Conservation (phyloP, 1,140 invertebrate genomes). For the Lysiphlebus fabarum region DNA sequence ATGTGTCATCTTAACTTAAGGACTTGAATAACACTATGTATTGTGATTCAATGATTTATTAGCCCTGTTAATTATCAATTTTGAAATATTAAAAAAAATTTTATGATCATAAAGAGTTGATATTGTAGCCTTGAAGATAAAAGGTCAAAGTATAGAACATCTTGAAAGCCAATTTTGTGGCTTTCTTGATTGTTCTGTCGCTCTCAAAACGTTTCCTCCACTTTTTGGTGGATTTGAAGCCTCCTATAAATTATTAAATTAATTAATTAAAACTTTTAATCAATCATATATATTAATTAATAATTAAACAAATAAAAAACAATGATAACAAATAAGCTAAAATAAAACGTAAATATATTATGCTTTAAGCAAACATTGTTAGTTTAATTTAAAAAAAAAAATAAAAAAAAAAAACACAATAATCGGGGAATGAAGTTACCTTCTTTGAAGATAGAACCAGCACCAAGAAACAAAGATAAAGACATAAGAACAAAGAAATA, state of each 20-base stretch:
- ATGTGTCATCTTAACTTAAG: constrained; percentile 1
- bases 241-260: constrained; percentile 59
- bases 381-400: background rate
- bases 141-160: constrained; percentile 73
- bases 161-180: constrained; percentile 70
- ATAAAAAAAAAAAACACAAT: constrained; percentile 27
- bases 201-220: constrained; percentile 65
- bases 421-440: constrained; percentile 47
- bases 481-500: constrained; percentile 53
- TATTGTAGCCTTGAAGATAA: constrained; percentile 37
- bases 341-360: no score
- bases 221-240: constrained; percentile 77
- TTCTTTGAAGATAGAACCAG: constrained; percentile 54
- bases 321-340: no score
- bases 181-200: constrained; percentile 69
- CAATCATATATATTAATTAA: constrained; percentile 4
- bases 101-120: constrained; percentile 42
- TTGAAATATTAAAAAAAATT: constrained; percentile 46
- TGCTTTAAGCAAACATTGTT: no score
- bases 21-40: constrained; percentile 39
- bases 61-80: constrained; percentile 41
- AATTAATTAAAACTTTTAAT: background rate
- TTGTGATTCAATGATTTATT: constrained; percentile 28
- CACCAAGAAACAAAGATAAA: constrained; percentile 52
- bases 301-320: constrained; percentile 20